A percentile compares a stretch with the other conserved stretches of the same genome.
These are phyloP conservation scores for Melieria crassipennis DNA, from an alignment of 2,888 invertebrate species.

Conservation along the genomic window DNA sequence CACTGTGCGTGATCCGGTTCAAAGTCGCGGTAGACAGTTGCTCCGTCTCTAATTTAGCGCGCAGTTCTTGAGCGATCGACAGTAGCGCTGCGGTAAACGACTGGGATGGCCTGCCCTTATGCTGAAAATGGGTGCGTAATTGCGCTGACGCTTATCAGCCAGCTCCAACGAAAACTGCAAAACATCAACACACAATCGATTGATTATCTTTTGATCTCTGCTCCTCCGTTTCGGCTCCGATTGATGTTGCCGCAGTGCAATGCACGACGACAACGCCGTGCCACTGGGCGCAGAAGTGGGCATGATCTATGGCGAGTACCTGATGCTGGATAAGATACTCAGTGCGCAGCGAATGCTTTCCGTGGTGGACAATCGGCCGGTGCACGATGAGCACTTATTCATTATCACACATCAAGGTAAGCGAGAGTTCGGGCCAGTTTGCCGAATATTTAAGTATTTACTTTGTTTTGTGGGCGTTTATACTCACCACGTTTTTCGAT, in stretches of 20 bases:
- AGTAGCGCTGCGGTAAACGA: too few species aligned
- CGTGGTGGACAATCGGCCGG: slow-evolving; percentile 75
- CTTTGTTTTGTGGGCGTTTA: too few species aligned
- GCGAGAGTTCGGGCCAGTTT: neutral
- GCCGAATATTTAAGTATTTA: too few species aligned
- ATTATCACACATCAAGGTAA: slow-evolving; percentile 97
- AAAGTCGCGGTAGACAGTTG: too few species aligned
- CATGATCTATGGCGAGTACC: slow-evolving; percentile 89
- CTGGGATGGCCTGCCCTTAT: slow-evolving; percentile 58
- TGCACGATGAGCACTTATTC: slow-evolving; percentile 97
- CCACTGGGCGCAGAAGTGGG: slow-evolving; percentile 78
- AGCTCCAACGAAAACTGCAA: neutral
- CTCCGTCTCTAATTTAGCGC: too few species aligned
- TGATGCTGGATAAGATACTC: slow-evolving; percentile 89
- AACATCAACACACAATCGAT: neutral
- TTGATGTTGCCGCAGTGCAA: slow-evolving; percentile 37
- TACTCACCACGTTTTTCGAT: too few species aligned
- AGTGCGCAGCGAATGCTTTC: slow-evolving; percentile 85
- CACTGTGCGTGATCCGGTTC: too few species aligned
- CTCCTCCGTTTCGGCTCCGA: neutral
- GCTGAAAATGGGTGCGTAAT: slow-evolving; percentile 53
- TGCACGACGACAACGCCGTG: slow-evolving; percentile 56
- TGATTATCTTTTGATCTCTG: slow-evolving; percentile 5
- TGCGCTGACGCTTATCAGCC: neutral
- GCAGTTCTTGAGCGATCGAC: too few species aligned